A percentile compares a stretch with the other conserved stretches of the same genome.
phyloP scores from a whole-genome alignment of 2,797 vertebrate species.

The Girardinus metallicus region DNA sequence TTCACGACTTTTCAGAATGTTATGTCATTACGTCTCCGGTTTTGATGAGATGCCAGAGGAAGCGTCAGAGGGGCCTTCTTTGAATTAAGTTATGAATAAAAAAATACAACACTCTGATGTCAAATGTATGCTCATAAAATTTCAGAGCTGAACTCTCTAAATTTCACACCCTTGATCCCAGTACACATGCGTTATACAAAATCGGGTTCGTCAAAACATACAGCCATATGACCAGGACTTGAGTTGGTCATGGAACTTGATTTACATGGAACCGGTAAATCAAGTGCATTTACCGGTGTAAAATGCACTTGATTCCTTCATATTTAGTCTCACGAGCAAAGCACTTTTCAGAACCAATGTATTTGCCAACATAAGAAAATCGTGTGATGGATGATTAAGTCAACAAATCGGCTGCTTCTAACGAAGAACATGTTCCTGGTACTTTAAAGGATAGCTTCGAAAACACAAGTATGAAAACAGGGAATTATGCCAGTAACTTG shows the following conservation, averaged over 20 bases:
- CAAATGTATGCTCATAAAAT: too few relatives aligned
- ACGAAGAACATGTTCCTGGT: constrained; percentile 25
- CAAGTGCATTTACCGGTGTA: too few relatives aligned
- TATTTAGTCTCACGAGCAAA: neutral
- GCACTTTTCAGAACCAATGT: neutral
- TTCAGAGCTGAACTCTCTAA: too few relatives aligned
- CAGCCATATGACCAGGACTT: neutral
- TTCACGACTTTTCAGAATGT: too few relatives aligned
- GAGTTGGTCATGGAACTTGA: too few relatives aligned
- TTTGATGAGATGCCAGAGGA: too few relatives aligned
- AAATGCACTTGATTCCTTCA: neutral
- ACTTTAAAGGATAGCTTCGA: constrained; percentile 44
- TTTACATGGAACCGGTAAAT: too few relatives aligned
- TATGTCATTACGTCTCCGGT: too few relatives aligned
- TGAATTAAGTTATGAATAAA: too few relatives aligned
- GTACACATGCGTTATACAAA: neutral
- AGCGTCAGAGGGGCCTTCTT: too few relatives aligned
- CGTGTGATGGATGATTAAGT: neutral
- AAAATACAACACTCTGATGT: too few relatives aligned
- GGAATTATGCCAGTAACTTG: constrained; percentile 10
- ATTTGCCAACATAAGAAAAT: neutral
- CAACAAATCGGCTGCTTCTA: neutral
- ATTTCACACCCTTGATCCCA: too few relatives aligned
- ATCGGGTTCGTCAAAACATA: neutral
- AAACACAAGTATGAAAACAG: constrained; percentile 26